Base-by-base conservation (phyloP, 2,888 invertebrate species). In the Nomada fucata region DNA sequence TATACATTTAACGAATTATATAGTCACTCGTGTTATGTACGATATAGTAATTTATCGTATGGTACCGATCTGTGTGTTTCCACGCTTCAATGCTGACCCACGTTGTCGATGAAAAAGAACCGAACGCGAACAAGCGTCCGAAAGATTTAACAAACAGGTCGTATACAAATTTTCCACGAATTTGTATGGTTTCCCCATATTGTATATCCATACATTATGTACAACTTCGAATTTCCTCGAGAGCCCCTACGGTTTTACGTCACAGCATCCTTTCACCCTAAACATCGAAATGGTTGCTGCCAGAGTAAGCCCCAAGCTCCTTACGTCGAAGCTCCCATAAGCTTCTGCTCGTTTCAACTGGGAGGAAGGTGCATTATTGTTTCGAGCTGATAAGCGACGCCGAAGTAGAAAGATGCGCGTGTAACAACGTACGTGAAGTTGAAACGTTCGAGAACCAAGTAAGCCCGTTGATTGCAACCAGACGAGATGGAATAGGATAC, bases 241-340 rank as follows among this genome's bases (percentile, higher is more conserved):
- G 42, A 29, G 64, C 44, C 55, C 55, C 26, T 11, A 64, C n/a
- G 63, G 36, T 26, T 55, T 63, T 44, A 15, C 55, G 53, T 20
- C 42, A 64, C 72, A 29, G 44, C 26, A 47, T 64, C 44, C 72
- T 55, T 55, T 64, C 42, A 26, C 55, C 26, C 44, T 44, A n/a
- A 36, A 55, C 72, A 55, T 26, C 26, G 64, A 72, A 72, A 55
- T 11, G 55, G 44, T 63, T n/a, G 55, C 44, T 64, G 53, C 52
- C 29, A 61, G 44, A 10, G 26, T 15, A 64, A 69, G 57, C 57
- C 44, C 20, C 68, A 44, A 72, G 53, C 72, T 72, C 44, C 64
- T 72, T 72, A 72, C 44, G 26, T 72, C 64, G n/a, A 26, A 55
- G 55, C 55, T 26, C 29, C 44, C 26, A 10, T 53, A 63, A 72